Evolutionary conservation across 2,113 vertebrate genomes (phyloP).

Genomic region (Atrichornis clamosus): DNA sequence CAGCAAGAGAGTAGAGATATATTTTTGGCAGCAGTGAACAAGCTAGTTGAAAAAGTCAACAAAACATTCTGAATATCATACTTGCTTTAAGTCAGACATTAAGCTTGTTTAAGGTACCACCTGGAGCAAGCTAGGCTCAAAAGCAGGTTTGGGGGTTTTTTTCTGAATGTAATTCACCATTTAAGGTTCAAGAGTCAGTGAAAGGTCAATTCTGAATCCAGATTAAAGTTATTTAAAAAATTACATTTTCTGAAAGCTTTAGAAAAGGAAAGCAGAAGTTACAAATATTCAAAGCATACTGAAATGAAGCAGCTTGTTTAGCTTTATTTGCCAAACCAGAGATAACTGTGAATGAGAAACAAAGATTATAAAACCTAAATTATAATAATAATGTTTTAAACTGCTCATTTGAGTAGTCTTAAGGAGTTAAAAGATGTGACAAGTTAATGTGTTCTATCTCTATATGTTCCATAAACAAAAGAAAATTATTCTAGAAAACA

Average conservation of each 20-base stretch:
- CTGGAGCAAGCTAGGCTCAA: not conserved
- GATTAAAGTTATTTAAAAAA: not conserved
- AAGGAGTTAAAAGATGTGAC: not conserved
- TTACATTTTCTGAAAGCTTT: not conserved
- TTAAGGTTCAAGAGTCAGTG: not conserved
- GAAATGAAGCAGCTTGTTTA: not conserved
- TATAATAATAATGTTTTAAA: not conserved
- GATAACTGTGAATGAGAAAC: not conserved
- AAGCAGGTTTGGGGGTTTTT: not conserved
- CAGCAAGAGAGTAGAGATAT: not conserved
- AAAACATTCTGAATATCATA: not conserved
- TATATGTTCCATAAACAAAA: not conserved
- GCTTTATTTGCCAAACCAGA: not conserved
- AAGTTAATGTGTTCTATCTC: not conserved
- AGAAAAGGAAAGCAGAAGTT: not conserved
- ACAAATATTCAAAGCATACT: not conserved
- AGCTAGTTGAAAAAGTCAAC: not conserved
- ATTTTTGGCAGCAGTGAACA: not conserved
- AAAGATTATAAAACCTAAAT: not conserved
- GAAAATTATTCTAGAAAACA: not conserved
- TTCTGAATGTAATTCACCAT: not conserved
- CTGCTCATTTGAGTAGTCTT: not conserved
- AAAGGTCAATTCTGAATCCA: not conserved
- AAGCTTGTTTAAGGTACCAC: not conserved
- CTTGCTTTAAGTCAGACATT: not conserved